Percentiles rank a stretch among this genome's conserved stretches.
phyloP scores from a whole-genome alignment of 2,888 invertebrate species.

The Eudemis profundana region DNA sequence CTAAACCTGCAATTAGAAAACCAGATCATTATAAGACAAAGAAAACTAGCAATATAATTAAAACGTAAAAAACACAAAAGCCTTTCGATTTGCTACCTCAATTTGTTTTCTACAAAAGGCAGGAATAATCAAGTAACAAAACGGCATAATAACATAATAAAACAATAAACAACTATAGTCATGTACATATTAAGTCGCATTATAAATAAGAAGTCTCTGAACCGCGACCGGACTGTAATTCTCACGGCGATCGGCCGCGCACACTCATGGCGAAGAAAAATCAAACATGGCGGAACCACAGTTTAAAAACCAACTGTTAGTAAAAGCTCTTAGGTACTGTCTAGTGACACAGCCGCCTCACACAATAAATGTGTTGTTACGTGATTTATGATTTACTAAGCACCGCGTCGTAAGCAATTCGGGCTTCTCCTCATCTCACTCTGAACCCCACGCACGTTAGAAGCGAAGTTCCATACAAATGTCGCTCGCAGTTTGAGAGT shows the following conservation, averaged over 20 bases:
- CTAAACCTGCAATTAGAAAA: neutral
- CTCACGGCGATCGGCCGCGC: conserved; percentile 75
- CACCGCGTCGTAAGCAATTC: too few relatives aligned
- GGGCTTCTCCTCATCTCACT: too few relatives aligned
- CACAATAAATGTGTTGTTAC: too few relatives aligned
- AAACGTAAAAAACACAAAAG: conserved; percentile 7
- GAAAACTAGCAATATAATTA: neutral
- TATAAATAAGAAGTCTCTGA: conserved; percentile 63
- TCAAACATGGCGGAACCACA: conserved; percentile 44
- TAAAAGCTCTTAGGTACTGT: too few relatives aligned
- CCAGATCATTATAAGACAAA: neutral
- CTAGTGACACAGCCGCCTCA: too few relatives aligned
- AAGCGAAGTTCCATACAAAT: too few relatives aligned
- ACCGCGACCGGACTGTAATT: conserved; percentile 72
- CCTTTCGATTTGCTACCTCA: conserved; percentile 18
- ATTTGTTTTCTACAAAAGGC: conserved; percentile 6
- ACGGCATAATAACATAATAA: conserved; percentile 25
- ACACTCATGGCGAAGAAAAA: conserved; percentile 33
- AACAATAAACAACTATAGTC: conserved; percentile 34
- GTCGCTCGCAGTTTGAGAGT: too few relatives aligned
- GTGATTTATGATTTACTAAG: too few relatives aligned
- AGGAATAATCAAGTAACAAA: conserved; percentile 21
- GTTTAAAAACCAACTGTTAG: too few relatives aligned
- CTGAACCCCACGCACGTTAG: too few relatives aligned
- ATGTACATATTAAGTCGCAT: conserved; percentile 36